phyloP scores from a whole-genome alignment of 2,888 invertebrate genomes.

The Drosophila prolongata region DNA sequence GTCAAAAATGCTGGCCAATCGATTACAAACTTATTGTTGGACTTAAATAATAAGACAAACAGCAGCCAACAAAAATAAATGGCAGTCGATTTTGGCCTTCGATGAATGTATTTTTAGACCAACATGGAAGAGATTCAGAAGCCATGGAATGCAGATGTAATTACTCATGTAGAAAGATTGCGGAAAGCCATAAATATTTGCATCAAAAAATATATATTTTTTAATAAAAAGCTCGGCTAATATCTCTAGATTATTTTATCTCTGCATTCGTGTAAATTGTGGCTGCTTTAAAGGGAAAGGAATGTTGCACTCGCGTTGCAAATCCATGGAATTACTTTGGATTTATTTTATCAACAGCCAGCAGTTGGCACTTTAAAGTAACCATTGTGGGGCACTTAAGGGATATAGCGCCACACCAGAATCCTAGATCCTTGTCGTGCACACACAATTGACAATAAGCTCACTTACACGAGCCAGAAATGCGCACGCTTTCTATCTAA shows the following conservation, averaged over 20 bases:
- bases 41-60: not conserved
- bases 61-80: not conserved
- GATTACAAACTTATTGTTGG: not conserved
- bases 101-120: constrained; percentile 1
- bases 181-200: no score
- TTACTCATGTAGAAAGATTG: not conserved
- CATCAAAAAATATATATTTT: no score
- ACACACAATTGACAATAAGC: constrained; percentile 40
- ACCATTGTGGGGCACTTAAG: constrained; percentile 3
- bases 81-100: constrained; percentile 8
- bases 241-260: not conserved
- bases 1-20: not conserved
- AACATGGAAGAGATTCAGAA: constrained; percentile 20
- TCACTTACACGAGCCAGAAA: constrained; percentile 8
- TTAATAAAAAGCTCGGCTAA: not conserved
- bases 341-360: constrained; percentile 10
- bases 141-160: constrained; percentile 17
- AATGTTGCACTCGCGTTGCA: not conserved
- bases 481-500: constrained; percentile 47
- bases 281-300: not conserved
- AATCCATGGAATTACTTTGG: constrained; percentile 16
- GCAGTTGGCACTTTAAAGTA: constrained; percentile 33
- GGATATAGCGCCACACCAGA: constrained; percentile 20
- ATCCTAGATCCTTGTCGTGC: constrained; percentile 3
- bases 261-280: not conserved